These are phyloP conservation scores for Watsonalla binaria DNA, from an alignment of 2,888 invertebrate species.

Conservation along the genomic window DNA sequence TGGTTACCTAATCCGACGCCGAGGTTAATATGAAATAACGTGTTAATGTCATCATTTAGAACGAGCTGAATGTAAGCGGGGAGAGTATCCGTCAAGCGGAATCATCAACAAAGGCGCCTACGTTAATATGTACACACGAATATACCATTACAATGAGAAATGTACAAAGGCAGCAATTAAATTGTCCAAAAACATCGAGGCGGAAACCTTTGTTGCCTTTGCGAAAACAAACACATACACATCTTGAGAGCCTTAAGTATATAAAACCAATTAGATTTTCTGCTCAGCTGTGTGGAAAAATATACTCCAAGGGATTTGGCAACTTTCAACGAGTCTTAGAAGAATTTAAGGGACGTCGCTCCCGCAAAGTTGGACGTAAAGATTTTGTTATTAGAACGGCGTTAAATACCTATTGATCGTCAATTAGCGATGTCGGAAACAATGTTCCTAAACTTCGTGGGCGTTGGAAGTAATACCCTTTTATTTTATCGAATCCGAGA, in stretches of 20 bases:
- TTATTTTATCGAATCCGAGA: not conserved
- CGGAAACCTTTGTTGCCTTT: constrained; percentile 31
- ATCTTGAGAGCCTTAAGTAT: constrained; percentile 33
- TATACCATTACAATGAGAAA: constrained; percentile 12
- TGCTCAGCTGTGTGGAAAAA: constrained; percentile 52
- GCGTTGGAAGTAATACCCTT: not conserved
- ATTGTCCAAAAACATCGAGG: constrained; percentile 36
- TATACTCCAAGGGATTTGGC: constrained; percentile 33
- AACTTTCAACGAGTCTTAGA: constrained; percentile 27
- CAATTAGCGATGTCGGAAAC: not conserved
- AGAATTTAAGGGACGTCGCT: constrained; percentile 14
- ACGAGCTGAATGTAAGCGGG: not conserved
- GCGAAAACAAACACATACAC: constrained; percentile 18
- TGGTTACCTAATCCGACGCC: too few species aligned
- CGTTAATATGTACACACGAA: constrained; percentile 5
- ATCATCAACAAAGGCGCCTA: not conserved
- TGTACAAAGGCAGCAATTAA: constrained; percentile 44
- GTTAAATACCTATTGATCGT: constrained; percentile 1
- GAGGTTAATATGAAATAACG: not conserved
- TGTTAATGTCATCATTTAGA: not conserved
- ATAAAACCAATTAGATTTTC: constrained; percentile 58
- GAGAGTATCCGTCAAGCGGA: not conserved
- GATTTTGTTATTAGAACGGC: constrained; percentile 3
- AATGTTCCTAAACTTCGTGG: not conserved
- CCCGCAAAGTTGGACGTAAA: constrained; percentile 12